Evolutionary conservation across 2,113 vertebrate genomes (phyloP).

Genomic region (Macrotis lagotis): DNA sequence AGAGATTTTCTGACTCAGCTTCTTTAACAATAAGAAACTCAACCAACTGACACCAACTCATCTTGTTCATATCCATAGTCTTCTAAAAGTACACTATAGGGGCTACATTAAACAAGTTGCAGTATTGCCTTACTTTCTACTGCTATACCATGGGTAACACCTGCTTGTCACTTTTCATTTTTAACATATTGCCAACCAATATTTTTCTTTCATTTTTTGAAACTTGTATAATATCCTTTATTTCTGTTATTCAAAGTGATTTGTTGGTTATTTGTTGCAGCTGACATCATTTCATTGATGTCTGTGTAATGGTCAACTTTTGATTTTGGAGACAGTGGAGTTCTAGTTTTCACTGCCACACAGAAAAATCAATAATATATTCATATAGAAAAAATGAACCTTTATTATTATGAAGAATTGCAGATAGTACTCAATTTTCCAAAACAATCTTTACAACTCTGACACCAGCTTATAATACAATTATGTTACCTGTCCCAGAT

Average conservation of each 20-base stretch:
- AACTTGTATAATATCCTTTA: neutral
- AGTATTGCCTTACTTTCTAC: neutral
- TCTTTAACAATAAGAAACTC: neutral
- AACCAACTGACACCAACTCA: neutral
- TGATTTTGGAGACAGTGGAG: neutral
- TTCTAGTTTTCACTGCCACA: neutral
- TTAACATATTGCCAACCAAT: neutral
- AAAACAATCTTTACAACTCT: neutral
- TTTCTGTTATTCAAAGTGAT: neutral
- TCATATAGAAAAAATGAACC: neutral
- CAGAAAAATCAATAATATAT: neutral
- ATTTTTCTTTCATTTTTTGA: neutral
- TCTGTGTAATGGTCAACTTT: neutral
- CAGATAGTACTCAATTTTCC: neutral
- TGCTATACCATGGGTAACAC: neutral
- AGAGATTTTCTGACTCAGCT: neutral
- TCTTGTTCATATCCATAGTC: neutral
- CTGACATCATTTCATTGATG: neutral
- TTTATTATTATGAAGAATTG: neutral
- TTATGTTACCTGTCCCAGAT: neutral
- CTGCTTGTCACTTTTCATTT: neutral
- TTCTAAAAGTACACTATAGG: neutral
- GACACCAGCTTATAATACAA: neutral
- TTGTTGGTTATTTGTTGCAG: neutral
- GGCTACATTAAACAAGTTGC: neutral